Evolutionary conservation across 2,888 invertebrate species (phyloP).

Genomic region (Drosophila acutilabella): DNA sequence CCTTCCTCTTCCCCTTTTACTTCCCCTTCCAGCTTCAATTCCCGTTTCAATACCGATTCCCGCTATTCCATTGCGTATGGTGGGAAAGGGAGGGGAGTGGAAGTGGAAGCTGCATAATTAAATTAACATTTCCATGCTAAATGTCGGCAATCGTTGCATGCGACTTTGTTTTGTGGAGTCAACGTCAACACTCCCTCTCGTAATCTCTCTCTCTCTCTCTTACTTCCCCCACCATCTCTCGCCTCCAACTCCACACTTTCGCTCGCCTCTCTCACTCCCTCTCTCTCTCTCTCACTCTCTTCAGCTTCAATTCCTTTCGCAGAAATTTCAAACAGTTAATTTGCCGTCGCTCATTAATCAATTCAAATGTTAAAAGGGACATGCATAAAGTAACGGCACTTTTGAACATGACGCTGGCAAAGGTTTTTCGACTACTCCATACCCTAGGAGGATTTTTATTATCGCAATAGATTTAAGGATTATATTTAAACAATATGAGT

Average conservation of each 20-base stretch:
- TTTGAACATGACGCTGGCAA: too few species aligned
- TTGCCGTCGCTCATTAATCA: constrained; percentile 54
- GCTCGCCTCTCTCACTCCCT: not conserved
- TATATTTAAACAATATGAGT: too few species aligned
- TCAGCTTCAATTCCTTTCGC: not conserved
- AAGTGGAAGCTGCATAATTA: constrained; percentile 49
- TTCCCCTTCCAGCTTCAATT: constrained; percentile 11
- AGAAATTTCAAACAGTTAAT: constrained; percentile 46
- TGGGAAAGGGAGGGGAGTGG: not conserved
- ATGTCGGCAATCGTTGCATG: constrained; percentile 29
- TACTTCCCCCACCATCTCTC: too few species aligned
- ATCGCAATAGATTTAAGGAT: too few species aligned
- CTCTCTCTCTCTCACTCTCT: not conserved
- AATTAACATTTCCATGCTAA: constrained; percentile 70
- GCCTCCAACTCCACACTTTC: too few species aligned
- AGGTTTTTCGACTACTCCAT: too few species aligned
- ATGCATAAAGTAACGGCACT: not conserved
- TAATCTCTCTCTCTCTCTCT: too few species aligned
- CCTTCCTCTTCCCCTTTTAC: not conserved
- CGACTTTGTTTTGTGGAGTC: constrained; percentile 19
- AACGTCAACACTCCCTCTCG: constrained; percentile 20
- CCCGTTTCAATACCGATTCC: constrained; percentile 7
- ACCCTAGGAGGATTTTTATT: too few species aligned
- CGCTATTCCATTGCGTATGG: not conserved
- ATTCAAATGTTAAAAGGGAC: constrained; percentile 36